phyloP scores from a whole-genome alignment of 2,113 vertebrate genomes.

The Spermophilus dauricus region DNA sequence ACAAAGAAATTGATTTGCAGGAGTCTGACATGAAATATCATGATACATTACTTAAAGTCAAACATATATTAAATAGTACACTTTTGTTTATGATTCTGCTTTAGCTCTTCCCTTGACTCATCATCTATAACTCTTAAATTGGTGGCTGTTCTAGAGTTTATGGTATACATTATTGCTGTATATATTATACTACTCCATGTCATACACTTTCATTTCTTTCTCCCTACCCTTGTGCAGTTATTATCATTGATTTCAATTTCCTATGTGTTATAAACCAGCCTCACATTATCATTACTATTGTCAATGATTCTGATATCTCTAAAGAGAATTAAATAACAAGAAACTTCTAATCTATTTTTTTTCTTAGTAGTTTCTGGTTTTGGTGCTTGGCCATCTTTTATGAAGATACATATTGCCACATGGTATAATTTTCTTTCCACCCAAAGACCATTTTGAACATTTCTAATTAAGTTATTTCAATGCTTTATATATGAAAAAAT shows the following conservation, averaged over 20 bases:
- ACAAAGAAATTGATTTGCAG: background rate
- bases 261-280: background rate
- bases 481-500: background rate
- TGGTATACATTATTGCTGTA: background rate
- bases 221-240: background rate
- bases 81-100: background rate
- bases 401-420: background rate
- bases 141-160: background rate
- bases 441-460: background rate
- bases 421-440: background rate
- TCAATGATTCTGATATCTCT: background rate
- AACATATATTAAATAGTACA: background rate
- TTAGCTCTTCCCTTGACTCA: background rate
- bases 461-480: background rate
- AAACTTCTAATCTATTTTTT: background rate
- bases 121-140: background rate
- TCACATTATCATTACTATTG: background rate
- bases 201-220: background rate
- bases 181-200: background rate
- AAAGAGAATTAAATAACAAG: background rate
- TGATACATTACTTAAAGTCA: conserved; percentile 22
- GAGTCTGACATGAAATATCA: background rate
- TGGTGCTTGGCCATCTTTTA: background rate
- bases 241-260: background rate
- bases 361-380: background rate